Evolutionary conservation across 2,113 vertebrate genomes (phyloP).

Genomic region (Leuciscus idus): DNA sequence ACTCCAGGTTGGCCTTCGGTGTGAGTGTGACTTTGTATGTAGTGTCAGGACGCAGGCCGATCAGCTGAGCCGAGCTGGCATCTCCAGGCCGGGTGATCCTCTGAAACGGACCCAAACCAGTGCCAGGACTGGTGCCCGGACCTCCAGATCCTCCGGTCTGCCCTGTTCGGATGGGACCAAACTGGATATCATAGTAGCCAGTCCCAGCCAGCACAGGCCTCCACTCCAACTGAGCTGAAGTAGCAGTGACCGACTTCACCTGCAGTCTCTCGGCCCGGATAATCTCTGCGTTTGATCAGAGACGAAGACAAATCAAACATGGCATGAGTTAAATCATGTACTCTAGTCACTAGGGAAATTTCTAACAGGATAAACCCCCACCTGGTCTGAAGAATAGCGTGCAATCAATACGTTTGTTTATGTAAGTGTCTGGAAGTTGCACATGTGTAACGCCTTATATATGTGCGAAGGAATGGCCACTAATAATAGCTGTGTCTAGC

Average conservation of each 20-base stretch:
- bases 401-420: conserved; percentile 24
- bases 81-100: conserved; percentile 74
- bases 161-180: conserved; percentile 63
- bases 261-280: conserved; percentile 82
- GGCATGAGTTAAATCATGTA: conserved; percentile 29
- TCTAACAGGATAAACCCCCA: conserved; percentile 6
- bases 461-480: conserved; percentile 57
- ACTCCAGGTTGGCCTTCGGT: conserved; percentile 80
- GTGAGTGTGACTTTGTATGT: conserved; percentile 83
- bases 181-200: conserved; percentile 83
- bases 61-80: conserved; percentile 72
- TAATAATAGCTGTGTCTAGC: conserved; percentile 65
- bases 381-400: neutral
- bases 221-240: conserved; percentile 84
- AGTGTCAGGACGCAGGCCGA: conserved; percentile 80
- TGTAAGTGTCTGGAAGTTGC: conserved; percentile 53
- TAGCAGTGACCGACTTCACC: conserved; percentile 80
- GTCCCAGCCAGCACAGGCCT: conserved; percentile 78
- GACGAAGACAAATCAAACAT: conserved; percentile 35
- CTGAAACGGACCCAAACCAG: conserved; percentile 59
- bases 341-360: neutral
- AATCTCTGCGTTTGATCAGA: conserved; percentile 74
- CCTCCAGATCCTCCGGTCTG: neutral
- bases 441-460: conserved; percentile 64
- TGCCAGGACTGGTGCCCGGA: conserved; percentile 68